Evolutionary conservation across 2,113 vertebrate species (phyloP).

Genomic region (Steatornis caripensis): DNA sequence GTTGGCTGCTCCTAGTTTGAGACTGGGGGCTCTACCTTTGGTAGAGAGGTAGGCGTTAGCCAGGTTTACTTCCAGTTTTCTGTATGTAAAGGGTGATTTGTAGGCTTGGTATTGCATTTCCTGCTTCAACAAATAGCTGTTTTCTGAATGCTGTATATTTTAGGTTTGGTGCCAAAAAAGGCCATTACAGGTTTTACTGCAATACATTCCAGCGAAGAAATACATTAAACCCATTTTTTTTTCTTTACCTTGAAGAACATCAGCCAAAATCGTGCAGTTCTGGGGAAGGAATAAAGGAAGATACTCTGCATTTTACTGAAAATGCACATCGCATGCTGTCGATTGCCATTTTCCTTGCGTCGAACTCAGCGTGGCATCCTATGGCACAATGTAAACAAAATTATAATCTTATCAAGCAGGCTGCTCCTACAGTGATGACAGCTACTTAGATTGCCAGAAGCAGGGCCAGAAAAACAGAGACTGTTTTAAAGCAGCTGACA

Average conservation of each 20-base stretch:
- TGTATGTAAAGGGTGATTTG: not conserved
- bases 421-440: conserved; percentile 59
- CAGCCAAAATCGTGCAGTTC: not conserved
- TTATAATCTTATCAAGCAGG: conserved; percentile 75
- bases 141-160: conserved; percentile 12
- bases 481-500: conserved; percentile 58
- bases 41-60: not conserved
- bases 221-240: not conserved
- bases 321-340: conserved; percentile 41
- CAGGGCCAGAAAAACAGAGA: conserved; percentile 56
- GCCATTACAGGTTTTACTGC: conserved; percentile 36
- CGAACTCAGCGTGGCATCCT: conserved; percentile 64
- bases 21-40: not conserved
- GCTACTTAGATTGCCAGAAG: conserved; percentile 54
- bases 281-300: not conserved
- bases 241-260: conserved; percentile 9
- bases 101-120: conserved; percentile 11
- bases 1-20: not conserved
- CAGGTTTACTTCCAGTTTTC: conserved; percentile 23
- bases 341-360: conserved; percentile 53
- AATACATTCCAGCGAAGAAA: not conserved
- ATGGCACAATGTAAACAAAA: conserved; percentile 76
- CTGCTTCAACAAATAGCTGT: conserved; percentile 28
- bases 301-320: conserved; percentile 1
- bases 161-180: conserved; percentile 4